Evolutionary conservation across 2,113 vertebrate species (phyloP), one percentile per base, ranked within the genome.

Genomic region (Calyptomena viridis): DNA sequence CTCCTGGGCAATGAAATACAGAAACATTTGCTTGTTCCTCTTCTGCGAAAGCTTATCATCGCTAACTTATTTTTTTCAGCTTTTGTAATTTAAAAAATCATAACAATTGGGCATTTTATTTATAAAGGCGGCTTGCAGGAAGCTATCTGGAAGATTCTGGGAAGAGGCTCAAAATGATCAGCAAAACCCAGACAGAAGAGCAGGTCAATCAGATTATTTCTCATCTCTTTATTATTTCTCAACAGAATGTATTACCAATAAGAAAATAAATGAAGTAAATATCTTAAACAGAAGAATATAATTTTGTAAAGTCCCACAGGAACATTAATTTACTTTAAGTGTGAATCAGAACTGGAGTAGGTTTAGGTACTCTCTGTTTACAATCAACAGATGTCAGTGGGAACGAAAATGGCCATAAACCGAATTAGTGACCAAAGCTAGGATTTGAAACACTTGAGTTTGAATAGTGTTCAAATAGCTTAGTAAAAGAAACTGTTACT

Each of bases 301-400:
- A 27, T 47, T 73, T 67, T 56, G 47, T 3, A 5, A 68, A 89
- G 22, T 37, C 28, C 8, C n/a, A n/a, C 11, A 47, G 37, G 12
- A 73, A 17, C 12, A 73, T 10, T 31, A 42, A 8, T 66, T 69
- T 16, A 62, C 9, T 74, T 81, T 35, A 77, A 83, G 64, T 14
- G 3, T 84, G 55, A 49, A 58, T 28, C 24, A 62, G 59, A 91
- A 22, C 9, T 40, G 28, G 62, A 1, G 0, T 10, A 52, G 24
- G 1, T 6, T 87, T 73, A 74, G 84, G 46, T 69, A 58, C 31
- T 35, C 35, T 28, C 7, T 40, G 42, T 46, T 90, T 80, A 56
- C 49, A 77, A 33, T 6, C 21, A 59, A 12, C 7, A 50, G 17
- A 2, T 0, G 0, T 24, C 39, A 64, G 10, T 0, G 2, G 39